Conservation (phyloP, 2,888 invertebrate genomes). For the Drosophila fungiperda region DNA sequence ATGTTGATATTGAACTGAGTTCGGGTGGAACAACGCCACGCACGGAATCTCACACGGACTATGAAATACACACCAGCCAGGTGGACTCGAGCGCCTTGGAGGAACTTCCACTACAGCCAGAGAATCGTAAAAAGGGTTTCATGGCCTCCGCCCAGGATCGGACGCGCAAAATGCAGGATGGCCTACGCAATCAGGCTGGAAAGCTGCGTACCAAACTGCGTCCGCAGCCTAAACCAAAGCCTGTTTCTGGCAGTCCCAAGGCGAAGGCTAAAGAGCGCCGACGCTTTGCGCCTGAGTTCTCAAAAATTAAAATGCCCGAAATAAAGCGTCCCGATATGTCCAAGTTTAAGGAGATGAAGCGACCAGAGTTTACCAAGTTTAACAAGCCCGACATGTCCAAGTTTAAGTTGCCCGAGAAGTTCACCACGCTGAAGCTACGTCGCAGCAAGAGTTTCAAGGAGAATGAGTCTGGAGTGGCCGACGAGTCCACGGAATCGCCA, state of each 20-base stretch:
- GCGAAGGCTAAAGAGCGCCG: constrained; percentile 81
- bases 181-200: constrained; percentile 89
- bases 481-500: constrained; percentile 58
- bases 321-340: constrained; percentile 86
- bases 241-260: constrained; percentile 82
- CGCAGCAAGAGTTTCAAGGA: constrained; percentile 85
- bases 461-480: constrained; percentile 63
- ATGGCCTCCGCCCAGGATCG: constrained; percentile 86
- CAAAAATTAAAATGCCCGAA: constrained; percentile 85
- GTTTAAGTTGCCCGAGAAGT: constrained; percentile 88
- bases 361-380: constrained; percentile 85
- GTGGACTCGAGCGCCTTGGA: constrained; percentile 89
- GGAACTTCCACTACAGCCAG: constrained; percentile 87
- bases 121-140: constrained; percentile 86
- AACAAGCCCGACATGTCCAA: constrained; percentile 87
- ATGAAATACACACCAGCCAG: constrained; percentile 89
- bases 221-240: constrained; percentile 82
- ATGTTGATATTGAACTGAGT: constrained; percentile 85
- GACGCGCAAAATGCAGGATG: constrained; percentile 87
- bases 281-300: constrained; percentile 84
- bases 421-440: constrained; percentile 87
- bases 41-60: constrained; percentile 88
- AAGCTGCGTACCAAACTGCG: constrained; percentile 89
- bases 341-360: constrained; percentile 81
- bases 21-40: constrained; percentile 86